Evolutionary conservation across 64 coral and sea anemone species (phyloP), one percentile per base, ranked within the genome.

Genomic region (Stichodactyla mertensii): DNA sequence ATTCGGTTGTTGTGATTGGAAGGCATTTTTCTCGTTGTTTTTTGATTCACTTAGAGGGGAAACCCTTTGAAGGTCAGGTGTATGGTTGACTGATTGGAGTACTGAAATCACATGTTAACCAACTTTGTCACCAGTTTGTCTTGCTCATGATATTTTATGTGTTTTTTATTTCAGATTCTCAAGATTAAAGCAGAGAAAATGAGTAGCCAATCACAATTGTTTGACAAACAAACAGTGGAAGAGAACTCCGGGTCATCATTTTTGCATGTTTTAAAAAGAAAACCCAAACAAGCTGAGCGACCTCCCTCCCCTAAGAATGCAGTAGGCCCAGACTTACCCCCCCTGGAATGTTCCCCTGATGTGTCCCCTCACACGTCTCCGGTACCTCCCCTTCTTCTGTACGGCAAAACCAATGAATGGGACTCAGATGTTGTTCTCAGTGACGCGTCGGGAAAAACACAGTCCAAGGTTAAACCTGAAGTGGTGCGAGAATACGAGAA

Each of bases 231-330:
- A 64, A 24, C 55, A 14, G 83, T 85, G 0, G 83, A 85, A 12
- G 24, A 58, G 20, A 24, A 23, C 52, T 16, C 83, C 2, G 83
- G 83, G 6, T 57, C 83, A 10, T 85, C 83, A 36, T 85, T 85
- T 28, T 24, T 85, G 24, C 83, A 85, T 24, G 83, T 85, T 10
- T 20, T 85, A 10, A 85, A 85, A 23, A 85, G 16, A 16, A 85
- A 58, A 61, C 18, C 83, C 16, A 81, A 55, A 81, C 78, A 4
- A 55, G 53, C 53, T 7, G 78, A 81, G 19, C 78, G 78, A 81
- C 78, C 78, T 5, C 53, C 78, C 53, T 81, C 78, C 78, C 78
- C 78, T 53, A 81, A 81, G 53, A 20, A 45, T 81, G 78, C 78
- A 16, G 14, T 8, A 7, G 78, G n/a, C 0, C 78, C 78, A 2